Percentiles rank a stretch among this genome's conserved stretches.
Evolutionary conservation across 2,888 invertebrate genomes (phyloP).

Genomic region (Shargacucullia verbasci): DNA sequence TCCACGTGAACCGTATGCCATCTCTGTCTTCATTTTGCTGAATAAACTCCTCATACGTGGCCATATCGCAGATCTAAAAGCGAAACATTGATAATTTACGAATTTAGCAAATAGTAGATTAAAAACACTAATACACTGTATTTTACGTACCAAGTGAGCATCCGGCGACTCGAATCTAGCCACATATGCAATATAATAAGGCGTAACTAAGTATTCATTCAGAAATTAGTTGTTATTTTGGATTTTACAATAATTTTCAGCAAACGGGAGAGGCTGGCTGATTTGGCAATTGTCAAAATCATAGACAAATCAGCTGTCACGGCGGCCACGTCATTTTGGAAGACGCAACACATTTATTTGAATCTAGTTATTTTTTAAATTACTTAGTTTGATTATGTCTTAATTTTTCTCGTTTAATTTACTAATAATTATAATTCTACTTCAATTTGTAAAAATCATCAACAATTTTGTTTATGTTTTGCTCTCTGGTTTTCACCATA

Average conservation of each 20-base stretch:
- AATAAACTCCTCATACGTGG: conserved; percentile 98
- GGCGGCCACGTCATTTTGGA: conserved; percentile 86
- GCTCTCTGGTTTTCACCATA: conserved; percentile 49
- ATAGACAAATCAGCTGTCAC: conserved; percentile 84
- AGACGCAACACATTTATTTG: conserved; percentile 63
- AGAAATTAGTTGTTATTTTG: conserved; percentile 64
- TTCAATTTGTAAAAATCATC: too few species aligned
- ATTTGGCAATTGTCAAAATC: conserved; percentile 87
- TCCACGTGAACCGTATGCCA: conserved; percentile 99
- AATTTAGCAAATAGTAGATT: conserved; percentile 48
- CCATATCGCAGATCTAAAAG: conserved; percentile 89
- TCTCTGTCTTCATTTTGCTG: conserved; percentile 99
- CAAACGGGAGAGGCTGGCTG: conserved; percentile 79
- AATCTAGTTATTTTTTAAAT: background rate
- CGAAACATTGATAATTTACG: conserved; percentile 60
- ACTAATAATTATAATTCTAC: background rate
- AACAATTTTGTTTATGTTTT: conserved; percentile 14
- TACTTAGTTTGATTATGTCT: accelerated
- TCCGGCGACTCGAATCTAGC: conserved; percentile 59
- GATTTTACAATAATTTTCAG: conserved; percentile 62
- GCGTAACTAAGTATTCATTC: conserved; percentile 73
- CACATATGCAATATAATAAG: conserved; percentile 59
- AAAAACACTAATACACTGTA: conserved; percentile 30
- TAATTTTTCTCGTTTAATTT: background rate
- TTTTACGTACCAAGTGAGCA: conserved; percentile 72